Percentiles rank a stretch among this genome's conserved stretches.
Evolutionary conservation across 2,888 invertebrate genomes (phyloP).

Genomic region (Acanthopleura granulata): DNA sequence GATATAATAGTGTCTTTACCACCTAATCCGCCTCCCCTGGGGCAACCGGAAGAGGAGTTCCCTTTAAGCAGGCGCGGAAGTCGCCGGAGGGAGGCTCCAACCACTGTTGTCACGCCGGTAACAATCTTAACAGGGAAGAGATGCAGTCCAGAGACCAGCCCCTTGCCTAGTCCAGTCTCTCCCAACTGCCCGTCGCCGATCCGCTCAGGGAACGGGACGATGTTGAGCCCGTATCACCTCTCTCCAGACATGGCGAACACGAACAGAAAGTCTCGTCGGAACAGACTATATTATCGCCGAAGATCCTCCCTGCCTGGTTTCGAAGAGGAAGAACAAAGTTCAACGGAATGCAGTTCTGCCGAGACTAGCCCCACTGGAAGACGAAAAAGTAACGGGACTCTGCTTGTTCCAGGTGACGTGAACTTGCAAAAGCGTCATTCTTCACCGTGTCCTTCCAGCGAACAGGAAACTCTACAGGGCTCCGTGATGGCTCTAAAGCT

Average conservation of each 20-base stretch:
- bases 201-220: not conserved
- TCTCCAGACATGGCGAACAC: slow-evolving; percentile 25
- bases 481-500: not conserved
- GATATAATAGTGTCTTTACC: not conserved
- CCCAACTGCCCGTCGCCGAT: not conserved
- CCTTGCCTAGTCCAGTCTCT: slow-evolving; percentile 26
- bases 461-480: not conserved
- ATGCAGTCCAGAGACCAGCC: slow-evolving; percentile 12
- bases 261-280: slow-evolving; percentile 37
- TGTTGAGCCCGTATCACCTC: slow-evolving; percentile 27
- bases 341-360: slow-evolving; percentile 24
- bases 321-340: slow-evolving; percentile 19
- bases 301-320: slow-evolving; percentile 51
- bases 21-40: not conserved
- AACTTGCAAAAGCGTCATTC: slow-evolving; percentile 46
- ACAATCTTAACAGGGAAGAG: slow-evolving; percentile 14
- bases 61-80: slow-evolving; percentile 3
- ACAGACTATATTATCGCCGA: slow-evolving; percentile 47
- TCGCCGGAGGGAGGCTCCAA: not conserved
- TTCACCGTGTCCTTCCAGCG: slow-evolving; percentile 37
- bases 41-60: not conserved
- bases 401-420: slow-evolving; percentile 28
- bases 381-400: slow-evolving; percentile 33
- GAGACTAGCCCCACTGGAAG: slow-evolving; percentile 27
- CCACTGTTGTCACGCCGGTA: not conserved